Evolutionary conservation across 2,797 vertebrate genomes (phyloP), one percentile per base, ranked within the genome.

Genomic region (Gallirallus australis): DNA sequence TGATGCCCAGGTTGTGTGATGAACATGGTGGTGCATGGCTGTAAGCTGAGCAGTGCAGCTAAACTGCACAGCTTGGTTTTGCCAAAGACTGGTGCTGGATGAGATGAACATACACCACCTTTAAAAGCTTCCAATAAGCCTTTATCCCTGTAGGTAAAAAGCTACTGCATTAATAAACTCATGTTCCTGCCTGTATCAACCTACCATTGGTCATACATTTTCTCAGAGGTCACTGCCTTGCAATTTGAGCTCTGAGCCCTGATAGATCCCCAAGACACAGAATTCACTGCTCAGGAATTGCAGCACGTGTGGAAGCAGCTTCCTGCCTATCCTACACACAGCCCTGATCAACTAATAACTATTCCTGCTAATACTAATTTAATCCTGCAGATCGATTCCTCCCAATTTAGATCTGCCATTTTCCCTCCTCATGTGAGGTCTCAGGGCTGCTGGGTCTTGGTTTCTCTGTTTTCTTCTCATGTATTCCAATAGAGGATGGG

Each of bases 151-250:
- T 20, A 39, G 28, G 35, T 68, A 25, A 77, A 75, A 83, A 66
- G 11, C n/a, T 81, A 35, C 25, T 0, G 0, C n/a, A 13, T 70
- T 86, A 75, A 82, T 56, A 66, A 93, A 70, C n/a, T 50, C 14
- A 0, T 33, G 15, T 28, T 79, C 30, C 69, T 86, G 27, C 47
- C n/a, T 64, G 3, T 64, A 73, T 72, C 47, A 76, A 15, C 5
- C 75, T 72, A 52, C 11, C 37, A 37, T 48, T 13, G 5, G 18
- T 45, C 3, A 2, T 61, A 48, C 0, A 0, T 52, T 11, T 73
- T 89, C 59, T 66, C 78, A 48, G 19, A 77, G 52, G 30, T 71
- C 30, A 50, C 45, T 75, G 25, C 27, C 53, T 48, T 57, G 5
- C 5, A 17, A 5, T 60, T 91, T 69, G 53, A 50, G 9, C 42